These are phyloP conservation scores for Eristalinus sepulchralis DNA, from an alignment of 2,888 invertebrate species.

Conservation along the genomic window DNA sequence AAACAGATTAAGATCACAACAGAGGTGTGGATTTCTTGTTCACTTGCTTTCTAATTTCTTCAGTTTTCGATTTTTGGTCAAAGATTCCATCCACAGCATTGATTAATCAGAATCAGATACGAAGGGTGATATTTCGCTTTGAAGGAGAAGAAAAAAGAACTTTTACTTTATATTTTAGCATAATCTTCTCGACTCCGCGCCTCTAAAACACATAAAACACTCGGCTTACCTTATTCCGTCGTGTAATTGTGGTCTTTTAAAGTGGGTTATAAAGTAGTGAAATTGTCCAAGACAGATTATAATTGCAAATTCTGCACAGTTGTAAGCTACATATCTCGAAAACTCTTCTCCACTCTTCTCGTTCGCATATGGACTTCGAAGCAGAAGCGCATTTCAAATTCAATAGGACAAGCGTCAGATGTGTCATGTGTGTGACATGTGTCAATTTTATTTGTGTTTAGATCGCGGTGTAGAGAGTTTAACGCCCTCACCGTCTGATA, in stretches of 20 bases:
- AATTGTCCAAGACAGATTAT: constrained; percentile 19
- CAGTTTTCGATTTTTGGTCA: background rate
- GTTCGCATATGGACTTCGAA: background rate
- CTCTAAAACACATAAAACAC: background rate
- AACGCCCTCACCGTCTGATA: constrained; percentile 23
- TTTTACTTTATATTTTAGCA: background rate
- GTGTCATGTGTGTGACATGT: background rate
- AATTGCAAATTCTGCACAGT: constrained; percentile 25
- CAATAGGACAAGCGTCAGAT: constrained; percentile 2
- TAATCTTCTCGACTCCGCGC: background rate
- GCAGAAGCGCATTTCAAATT: background rate
- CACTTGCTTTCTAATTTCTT: constrained; percentile 30
- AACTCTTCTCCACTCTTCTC: background rate
- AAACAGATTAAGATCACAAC: constrained; percentile 13
- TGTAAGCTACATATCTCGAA: constrained; percentile 1
- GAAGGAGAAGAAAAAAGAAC: background rate
- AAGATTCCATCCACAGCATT: background rate
- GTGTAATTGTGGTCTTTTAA: background rate
- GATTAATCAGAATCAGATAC: background rate
- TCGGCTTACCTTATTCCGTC: background rate
- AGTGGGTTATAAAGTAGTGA: constrained; percentile 37
- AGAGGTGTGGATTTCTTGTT: constrained; percentile 31
- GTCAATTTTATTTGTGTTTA: background rate
- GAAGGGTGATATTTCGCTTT: background rate
- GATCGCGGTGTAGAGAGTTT: constrained; percentile 6